These are phyloP conservation scores for Cylindroiulus punctatus DNA, from an alignment of 2,888 invertebrate genomes.

Conservation along the genomic window DNA sequence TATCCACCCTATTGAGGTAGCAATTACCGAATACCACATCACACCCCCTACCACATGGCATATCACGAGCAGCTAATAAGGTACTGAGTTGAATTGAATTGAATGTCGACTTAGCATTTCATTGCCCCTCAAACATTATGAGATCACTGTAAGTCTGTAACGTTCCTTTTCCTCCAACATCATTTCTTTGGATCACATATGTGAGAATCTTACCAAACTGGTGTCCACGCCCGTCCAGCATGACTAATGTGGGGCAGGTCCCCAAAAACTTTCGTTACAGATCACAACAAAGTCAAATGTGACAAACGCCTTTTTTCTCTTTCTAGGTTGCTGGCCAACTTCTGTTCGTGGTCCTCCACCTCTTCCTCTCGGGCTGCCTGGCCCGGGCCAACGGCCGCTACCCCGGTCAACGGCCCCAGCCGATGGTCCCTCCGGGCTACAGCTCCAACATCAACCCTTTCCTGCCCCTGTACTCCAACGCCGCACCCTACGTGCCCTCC, in stretches of 20 bases:
- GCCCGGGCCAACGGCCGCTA: slow-evolving; percentile 35
- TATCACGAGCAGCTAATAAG: too few species aligned
- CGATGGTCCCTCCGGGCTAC: background rate
- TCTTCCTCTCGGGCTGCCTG: background rate
- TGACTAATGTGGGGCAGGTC: background rate
- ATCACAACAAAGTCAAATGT: background rate
- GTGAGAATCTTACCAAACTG: too few species aligned
- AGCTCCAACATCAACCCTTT: slow-evolving; percentile 53
- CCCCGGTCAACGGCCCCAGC: slow-evolving; percentile 42
- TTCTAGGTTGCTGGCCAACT: slow-evolving; percentile 48
- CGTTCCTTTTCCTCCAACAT: too few species aligned
- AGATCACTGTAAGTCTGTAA: too few species aligned
- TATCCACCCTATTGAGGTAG: too few species aligned
- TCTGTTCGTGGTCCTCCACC: background rate
- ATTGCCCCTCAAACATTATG: too few species aligned
- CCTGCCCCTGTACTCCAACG: slow-evolving; percentile 51
- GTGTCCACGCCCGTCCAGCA: background rate
- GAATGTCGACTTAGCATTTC: too few species aligned
- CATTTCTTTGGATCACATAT: too few species aligned
- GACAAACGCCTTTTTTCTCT: background rate
- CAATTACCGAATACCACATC: too few species aligned
- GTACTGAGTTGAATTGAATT: too few species aligned
- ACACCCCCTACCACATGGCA: too few species aligned
- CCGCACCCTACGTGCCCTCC: slow-evolving; percentile 49
- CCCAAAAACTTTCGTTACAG: background rate